Conservation (phyloP, 2,113 vertebrate genomes). For the Mus spicilegus region DNA sequence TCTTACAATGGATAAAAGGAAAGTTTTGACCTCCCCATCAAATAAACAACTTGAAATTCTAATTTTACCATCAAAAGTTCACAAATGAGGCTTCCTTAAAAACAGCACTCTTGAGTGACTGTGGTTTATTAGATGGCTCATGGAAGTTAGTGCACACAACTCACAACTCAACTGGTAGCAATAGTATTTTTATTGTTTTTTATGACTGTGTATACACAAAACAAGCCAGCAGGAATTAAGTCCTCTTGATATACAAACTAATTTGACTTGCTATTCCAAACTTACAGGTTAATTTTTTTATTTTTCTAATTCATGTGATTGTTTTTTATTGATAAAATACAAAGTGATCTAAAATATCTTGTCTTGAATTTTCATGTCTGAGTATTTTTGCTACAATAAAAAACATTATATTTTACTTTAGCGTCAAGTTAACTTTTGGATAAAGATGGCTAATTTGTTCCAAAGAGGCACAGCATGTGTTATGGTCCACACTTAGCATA, state of each 20-base stretch:
- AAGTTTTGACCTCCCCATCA: background rate
- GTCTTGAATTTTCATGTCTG: background rate
- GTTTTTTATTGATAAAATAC: background rate
- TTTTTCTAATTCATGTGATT: background rate
- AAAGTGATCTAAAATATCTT: background rate
- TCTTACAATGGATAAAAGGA: background rate
- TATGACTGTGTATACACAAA: background rate
- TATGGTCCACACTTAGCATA: background rate
- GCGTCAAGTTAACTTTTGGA: background rate
- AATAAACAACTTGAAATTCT: background rate
- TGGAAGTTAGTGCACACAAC: background rate
- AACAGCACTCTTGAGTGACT: background rate
- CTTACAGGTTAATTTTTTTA: background rate
- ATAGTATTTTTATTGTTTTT: background rate
- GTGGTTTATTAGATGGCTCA: background rate
- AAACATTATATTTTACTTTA: no score
- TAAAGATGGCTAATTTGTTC: background rate
- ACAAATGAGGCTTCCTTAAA: background rate
- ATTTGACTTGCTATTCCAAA: slow-evolving; percentile 26
- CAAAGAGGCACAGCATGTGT: background rate
- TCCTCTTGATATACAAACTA: background rate
- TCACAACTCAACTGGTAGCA: background rate
- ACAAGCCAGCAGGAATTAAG: background rate
- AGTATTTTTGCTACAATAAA: background rate
- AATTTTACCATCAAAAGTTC: background rate